Base-by-base conservation (phyloP, 2,797 vertebrate genomes). In the Sphenodon punctatus region DNA sequence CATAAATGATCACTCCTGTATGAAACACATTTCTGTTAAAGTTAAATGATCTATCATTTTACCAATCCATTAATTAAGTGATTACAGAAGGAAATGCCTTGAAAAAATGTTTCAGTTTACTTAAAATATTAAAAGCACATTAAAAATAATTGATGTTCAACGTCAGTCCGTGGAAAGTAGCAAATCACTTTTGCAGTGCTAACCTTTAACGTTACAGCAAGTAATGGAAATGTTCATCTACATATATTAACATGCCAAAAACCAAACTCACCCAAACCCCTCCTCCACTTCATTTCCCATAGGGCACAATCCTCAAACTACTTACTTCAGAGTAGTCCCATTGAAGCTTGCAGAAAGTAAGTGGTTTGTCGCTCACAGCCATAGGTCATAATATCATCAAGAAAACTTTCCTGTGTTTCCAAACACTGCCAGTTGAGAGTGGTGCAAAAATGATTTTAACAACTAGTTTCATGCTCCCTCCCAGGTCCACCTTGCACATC, bases 21-120 rank as follows among this genome's bases (percentile, higher is more conserved):
- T 34, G 15, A 76, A 79, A 77, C 66, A 45, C 17, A 67, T 19
- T 49, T 60, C 20, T 81, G 48, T 51, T 19, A 32, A 76, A 84
- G 60, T 84, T 67, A 88, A 83, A 51, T 34, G 64, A 78, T 34
- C 12, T 25, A 39, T 79, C 68, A 70, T 80, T 56, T 42, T 32
- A 48, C 60, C 80, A 84, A 87, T 71, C 45, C 58, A 59, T n/a
- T 76, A 14, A 55, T 63, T 43, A 75, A 25, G 5, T 49, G 80
- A n/a, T 42, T 45, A 59, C 8, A 78, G 42, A 61, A 67, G 48
- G 39, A 68, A 88, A 10, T 32, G 51, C 27, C 43, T 55, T 4
- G 56, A 34, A 64, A 6, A 10, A 46, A 11, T 12, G 56, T 9
- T 20, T 32, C 36, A 55, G 46, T 7, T 89, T 61, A 70, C 60